Percentiles rank a stretch among this genome's conserved stretches.
Conservation (phyloP, 2,113 vertebrate species). For the Girardinichthys multiradiatus region DNA sequence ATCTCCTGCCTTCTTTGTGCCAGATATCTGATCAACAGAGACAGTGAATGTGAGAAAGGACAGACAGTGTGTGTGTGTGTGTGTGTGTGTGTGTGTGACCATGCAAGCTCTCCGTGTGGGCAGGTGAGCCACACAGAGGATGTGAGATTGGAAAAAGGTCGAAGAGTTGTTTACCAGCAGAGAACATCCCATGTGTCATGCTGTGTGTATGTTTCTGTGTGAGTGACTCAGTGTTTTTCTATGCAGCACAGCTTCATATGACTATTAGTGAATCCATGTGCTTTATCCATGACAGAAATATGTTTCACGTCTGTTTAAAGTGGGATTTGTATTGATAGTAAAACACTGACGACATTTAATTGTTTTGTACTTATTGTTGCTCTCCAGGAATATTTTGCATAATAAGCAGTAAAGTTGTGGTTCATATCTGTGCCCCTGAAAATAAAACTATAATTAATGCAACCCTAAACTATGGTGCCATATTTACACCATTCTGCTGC, state of each 20-base stretch:
- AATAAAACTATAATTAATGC: not conserved
- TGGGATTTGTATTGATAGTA: not conserved
- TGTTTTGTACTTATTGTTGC: too few species aligned
- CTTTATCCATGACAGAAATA: not conserved
- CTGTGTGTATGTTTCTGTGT: slow-evolving; percentile 9
- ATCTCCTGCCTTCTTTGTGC: slow-evolving; percentile 10
- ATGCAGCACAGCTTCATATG: not conserved
- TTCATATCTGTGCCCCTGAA: too few species aligned
- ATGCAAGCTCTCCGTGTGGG: slow-evolving; percentile 34
- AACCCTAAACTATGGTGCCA: not conserved
- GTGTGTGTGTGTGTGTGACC: slow-evolving; percentile 3
- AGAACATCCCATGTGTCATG: slow-evolving; percentile 32
- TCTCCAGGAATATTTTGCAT: not conserved
- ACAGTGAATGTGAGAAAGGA: slow-evolving; percentile 26
- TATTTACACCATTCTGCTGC: too few species aligned
- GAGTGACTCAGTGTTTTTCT: slow-evolving; percentile 2
- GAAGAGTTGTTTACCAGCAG: slow-evolving; percentile 52
- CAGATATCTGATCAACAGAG: slow-evolving; percentile 31
- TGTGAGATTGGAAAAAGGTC: slow-evolving; percentile 47
- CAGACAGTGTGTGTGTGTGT: not conserved
- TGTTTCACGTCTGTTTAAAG: not conserved
- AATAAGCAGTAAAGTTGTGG: too few species aligned
- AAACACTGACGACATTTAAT: not conserved
- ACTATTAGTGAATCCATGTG: not conserved
- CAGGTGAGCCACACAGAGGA: slow-evolving; percentile 41